Base-by-base conservation (phyloP, 2,113 vertebrate species). In the Tretioscincus oriximinensis region DNA sequence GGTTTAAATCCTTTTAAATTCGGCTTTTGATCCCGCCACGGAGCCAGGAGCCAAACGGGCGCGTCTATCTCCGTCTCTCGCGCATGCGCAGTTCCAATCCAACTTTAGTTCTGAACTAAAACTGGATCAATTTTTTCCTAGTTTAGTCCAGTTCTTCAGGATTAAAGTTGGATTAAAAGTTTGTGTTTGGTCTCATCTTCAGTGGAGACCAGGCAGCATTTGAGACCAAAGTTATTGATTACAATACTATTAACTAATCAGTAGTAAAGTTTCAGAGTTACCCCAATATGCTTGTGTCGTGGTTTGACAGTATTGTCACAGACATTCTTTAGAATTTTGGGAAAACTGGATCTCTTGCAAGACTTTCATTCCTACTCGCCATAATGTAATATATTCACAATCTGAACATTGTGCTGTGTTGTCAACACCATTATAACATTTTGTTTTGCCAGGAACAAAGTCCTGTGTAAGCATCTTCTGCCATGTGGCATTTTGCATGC, bases 391-490 rank as follows among this genome's bases (percentile, higher is more conserved):
- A 82, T 70, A 70, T 63, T 82, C 73, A n/a, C 20, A 71, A 64
- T 35, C 2, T 29, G 47, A 84, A 70, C 81, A 71, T 58, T 85
- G 61, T 0, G 0, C 61, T 83, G 18, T 71, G 35, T 85, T 81
- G 9, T 58, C 29, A 77, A 84, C 28, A 7, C 45, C 49, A 47
- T 24, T 82, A 0, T 77, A 71, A 71, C 69, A 86, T 87, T 68
- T 88, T 78, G 60, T 61, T 29, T 81, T 81, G 77, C 80, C 66
- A 70, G 80, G 80, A 71, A 51, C 26, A 41, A 0, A 86, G 0
- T 78, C 21, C 88, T 79, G 51, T 31, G 64, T 69, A 82, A 73
- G 68, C 11, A 78, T 72, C 80, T 73, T 84, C 81, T 86, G 28
- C 29, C 8, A 7, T 75, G 0, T 83, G 75, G 64, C 4, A 90